A percentile compares a stretch with the other conserved stretches of the same genome.
These are phyloP conservation scores for Ectropis grisescens DNA, from an alignment of 1,140 invertebrate species.

Conservation along the genomic window DNA sequence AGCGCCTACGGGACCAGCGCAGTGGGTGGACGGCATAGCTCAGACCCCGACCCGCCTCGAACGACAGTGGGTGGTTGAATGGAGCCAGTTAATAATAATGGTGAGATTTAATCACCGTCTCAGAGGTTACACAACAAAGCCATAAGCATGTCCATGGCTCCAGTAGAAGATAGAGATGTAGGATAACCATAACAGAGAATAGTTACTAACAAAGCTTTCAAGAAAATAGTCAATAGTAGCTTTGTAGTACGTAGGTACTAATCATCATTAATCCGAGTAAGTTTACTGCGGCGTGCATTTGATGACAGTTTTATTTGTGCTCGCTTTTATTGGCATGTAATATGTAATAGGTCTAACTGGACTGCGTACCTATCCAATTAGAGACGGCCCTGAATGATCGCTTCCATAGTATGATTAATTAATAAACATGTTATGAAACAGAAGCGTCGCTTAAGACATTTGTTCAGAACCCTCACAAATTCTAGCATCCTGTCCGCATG, in stretches of 20 bases:
- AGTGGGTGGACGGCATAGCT: conserved; percentile 68
- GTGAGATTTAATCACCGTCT: conserved; percentile 67
- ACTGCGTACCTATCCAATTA: too few species aligned
- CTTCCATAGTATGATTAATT: too few species aligned
- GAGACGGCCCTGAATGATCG: too few species aligned
- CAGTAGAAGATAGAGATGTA: conserved; percentile 35
- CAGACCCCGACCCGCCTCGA: conserved; percentile 56
- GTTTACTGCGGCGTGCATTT: conserved; percentile 3
- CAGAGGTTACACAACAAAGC: conserved; percentile 62
- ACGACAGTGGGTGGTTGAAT: conserved; percentile 67
- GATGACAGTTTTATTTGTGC: conserved; percentile 3
- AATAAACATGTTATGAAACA: conserved; percentile 3
- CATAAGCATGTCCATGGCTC: conserved; percentile 53
- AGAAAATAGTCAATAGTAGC: conserved; percentile 24
- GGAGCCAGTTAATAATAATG: conserved; percentile 69
- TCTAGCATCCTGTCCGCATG: conserved; percentile 29
- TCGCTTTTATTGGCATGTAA: conserved; percentile 4
- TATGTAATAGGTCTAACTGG: conserved; percentile 1
- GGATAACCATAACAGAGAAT: conserved; percentile 39
- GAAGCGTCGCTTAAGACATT: conserved; percentile 8
- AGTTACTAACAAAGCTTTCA: conserved; percentile 43
- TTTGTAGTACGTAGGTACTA: conserved; percentile 39
- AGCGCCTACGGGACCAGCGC: conserved; percentile 64
- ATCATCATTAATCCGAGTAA: conserved; percentile 36
- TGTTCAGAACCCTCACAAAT: conserved; percentile 34